These are phyloP conservation scores for Lepidurus arcticus DNA, from an alignment of 1,140 invertebrate genomes.

Conservation along the genomic window DNA sequence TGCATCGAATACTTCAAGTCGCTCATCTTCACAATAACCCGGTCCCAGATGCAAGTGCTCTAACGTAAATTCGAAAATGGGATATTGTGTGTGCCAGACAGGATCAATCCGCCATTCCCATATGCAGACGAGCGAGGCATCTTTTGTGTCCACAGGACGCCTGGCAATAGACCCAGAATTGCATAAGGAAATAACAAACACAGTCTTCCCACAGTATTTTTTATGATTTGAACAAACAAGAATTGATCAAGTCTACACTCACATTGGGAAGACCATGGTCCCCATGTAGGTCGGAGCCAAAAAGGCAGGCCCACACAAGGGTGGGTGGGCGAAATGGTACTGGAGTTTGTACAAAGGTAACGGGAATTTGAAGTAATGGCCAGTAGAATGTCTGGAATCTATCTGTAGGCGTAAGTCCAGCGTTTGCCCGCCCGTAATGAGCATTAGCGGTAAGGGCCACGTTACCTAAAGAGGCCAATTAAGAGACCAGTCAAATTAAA, in stretches of 20 bases:
- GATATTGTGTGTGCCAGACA: neutral
- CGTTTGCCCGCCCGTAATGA: conserved; percentile 69
- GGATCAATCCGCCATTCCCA: neutral
- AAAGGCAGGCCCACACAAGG: conserved; percentile 40
- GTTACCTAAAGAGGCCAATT: neutral
- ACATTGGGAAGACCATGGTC: neutral
- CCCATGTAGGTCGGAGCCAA: neutral
- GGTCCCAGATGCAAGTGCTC: neutral
- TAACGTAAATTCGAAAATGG: neutral
- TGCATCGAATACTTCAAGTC: neutral
- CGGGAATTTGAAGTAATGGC: conserved; percentile 78
- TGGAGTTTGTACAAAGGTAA: conserved; percentile 71
- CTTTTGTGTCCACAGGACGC: neutral
- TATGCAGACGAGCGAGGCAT: neutral
- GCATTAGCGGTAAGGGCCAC: conserved; percentile 38
- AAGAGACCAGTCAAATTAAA: neutral
- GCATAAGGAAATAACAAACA: neutral
- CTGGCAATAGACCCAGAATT: neutral
- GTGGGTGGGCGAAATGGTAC: conserved; percentile 81
- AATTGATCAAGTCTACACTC: neutral
- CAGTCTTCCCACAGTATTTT: neutral
- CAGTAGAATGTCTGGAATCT: conserved; percentile 70
- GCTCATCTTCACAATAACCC: neutral
- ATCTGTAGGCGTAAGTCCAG: conserved; percentile 71
- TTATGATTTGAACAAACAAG: neutral